phyloP scores from a whole-genome alignment of 64 coral and sea anemone species.

The Anthopleura sola region DNA sequence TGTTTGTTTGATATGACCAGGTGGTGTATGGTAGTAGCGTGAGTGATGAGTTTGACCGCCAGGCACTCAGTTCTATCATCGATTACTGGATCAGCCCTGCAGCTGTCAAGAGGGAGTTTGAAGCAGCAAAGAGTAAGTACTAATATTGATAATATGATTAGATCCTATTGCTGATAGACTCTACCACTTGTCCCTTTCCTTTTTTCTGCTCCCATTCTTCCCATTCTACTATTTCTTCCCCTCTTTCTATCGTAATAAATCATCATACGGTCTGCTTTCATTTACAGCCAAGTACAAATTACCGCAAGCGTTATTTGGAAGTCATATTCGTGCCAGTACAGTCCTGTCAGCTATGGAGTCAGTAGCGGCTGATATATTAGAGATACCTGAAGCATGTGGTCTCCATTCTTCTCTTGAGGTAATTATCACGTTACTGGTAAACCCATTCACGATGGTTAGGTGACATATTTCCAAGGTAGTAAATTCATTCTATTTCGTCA shows the following conservation, averaged over 20 bases:
- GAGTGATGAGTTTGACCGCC: conserved; percentile 97
- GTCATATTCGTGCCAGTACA: conserved; percentile 57
- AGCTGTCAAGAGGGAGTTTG: conserved; percentile 95
- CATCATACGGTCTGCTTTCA: neutral
- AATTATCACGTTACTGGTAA: neutral
- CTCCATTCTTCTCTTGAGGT: conserved; percentile 89
- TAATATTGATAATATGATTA: neutral
- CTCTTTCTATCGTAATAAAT: neutral
- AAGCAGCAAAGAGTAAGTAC: conserved; percentile 85
- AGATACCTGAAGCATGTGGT: conserved; percentile 93
- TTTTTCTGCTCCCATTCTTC: too few species aligned
- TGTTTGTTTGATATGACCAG: conserved; percentile 17
- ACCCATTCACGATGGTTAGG: neutral
- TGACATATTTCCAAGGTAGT: too few species aligned
- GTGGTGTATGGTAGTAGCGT: conserved; percentile 85
- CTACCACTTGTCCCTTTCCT: too few species aligned
- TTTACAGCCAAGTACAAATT: conserved; percentile 85
- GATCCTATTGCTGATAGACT: too few species aligned
- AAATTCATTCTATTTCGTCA: too few species aligned
- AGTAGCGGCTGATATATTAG: conserved; percentile 66
- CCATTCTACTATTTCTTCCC: neutral
- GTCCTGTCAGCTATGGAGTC: conserved; percentile 74
- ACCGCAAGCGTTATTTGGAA: conserved; percentile 78
- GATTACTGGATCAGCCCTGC: conserved; percentile 99
- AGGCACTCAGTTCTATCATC: conserved; percentile 84